Percentiles rank a stretch among this genome's conserved stretches.
These are phyloP conservation scores for Caenorhabditis latens DNA, from an alignment of 1,140 invertebrate genomes.

Conservation along the genomic window DNA sequence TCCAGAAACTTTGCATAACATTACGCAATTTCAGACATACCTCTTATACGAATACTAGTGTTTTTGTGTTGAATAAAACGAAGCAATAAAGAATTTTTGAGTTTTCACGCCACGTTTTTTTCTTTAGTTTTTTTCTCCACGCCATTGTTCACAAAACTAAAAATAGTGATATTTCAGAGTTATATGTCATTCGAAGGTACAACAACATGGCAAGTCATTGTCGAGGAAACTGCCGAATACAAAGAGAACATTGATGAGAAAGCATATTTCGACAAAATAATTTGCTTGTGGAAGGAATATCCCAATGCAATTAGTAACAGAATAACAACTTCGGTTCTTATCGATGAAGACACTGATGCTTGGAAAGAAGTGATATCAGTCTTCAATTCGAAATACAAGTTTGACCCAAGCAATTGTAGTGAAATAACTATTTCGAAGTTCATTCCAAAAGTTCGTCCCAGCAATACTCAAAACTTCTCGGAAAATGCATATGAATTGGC, in stretches of 20 bases:
- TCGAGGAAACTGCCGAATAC: conserved; percentile 21
- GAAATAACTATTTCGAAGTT: background rate
- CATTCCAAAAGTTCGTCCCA: background rate
- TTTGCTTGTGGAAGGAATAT: conserved; percentile 40
- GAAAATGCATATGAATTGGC: conserved; percentile 2
- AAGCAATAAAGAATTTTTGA: too few species aligned
- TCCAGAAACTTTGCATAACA: too few species aligned
- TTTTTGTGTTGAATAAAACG: too few species aligned
- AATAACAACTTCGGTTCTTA: background rate
- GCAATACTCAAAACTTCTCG: background rate
- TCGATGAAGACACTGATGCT: background rate
- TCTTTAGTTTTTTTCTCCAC: too few species aligned
- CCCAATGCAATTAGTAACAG: conserved; percentile 21
- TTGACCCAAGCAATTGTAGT: background rate
- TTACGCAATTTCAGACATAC: too few species aligned
- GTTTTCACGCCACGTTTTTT: too few species aligned
- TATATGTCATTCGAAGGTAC: background rate
- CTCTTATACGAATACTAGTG: too few species aligned
- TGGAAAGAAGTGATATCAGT: background rate
- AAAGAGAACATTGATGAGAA: background rate
- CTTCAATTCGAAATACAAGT: background rate
- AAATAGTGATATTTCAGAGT: background rate
- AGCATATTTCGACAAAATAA: conserved; percentile 21
- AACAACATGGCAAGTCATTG: background rate
- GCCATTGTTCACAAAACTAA: background rate